Evolutionary conservation across 1,140 invertebrate genomes (phyloP).

Genomic region (Drepana arcuata): DNA sequence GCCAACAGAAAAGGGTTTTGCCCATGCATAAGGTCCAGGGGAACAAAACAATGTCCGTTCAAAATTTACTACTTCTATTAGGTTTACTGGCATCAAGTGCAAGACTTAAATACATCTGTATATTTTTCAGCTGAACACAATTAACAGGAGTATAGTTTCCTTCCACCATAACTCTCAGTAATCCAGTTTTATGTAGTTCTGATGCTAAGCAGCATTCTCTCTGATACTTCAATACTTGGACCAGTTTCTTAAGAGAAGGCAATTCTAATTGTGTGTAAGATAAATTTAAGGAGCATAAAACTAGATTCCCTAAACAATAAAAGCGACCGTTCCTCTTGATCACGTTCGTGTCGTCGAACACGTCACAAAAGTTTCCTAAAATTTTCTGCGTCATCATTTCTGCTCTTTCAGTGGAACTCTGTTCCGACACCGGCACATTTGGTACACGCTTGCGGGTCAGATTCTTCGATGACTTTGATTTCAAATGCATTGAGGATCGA

Average conservation of each 20-base stretch:
- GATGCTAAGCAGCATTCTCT: conserved; percentile 1
- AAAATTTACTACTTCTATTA: too few relatives aligned
- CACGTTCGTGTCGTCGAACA: conserved; percentile 13
- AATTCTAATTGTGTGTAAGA: conserved; percentile 26
- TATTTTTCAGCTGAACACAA: conserved; percentile 17
- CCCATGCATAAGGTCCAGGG: too few relatives aligned
- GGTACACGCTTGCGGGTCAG: not conserved
- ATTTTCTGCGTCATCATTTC: conserved; percentile 15
- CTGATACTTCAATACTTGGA: conserved; percentile 25
- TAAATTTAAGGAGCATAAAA: conserved; percentile 28
- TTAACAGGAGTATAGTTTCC: conserved; percentile 23
- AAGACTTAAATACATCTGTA: conserved; percentile 5
- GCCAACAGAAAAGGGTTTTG: too few relatives aligned
- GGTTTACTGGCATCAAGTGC: not conserved
- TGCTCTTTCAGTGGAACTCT: conserved; percentile 9
- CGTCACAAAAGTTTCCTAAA: conserved; percentile 22
- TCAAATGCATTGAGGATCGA: not conserved
- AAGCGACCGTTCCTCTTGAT: conserved; percentile 7
- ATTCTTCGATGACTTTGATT: not conserved
- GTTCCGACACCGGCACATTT: not conserved
- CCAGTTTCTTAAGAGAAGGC: conserved; percentile 16
- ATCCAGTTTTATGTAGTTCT: conserved; percentile 12
- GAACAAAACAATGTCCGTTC: too few relatives aligned
- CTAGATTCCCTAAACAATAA: conserved; percentile 24
- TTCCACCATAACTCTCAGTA: conserved; percentile 27